phyloP scores from a whole-genome alignment of 1,140 invertebrate genomes.

The Heliconius himera region DNA sequence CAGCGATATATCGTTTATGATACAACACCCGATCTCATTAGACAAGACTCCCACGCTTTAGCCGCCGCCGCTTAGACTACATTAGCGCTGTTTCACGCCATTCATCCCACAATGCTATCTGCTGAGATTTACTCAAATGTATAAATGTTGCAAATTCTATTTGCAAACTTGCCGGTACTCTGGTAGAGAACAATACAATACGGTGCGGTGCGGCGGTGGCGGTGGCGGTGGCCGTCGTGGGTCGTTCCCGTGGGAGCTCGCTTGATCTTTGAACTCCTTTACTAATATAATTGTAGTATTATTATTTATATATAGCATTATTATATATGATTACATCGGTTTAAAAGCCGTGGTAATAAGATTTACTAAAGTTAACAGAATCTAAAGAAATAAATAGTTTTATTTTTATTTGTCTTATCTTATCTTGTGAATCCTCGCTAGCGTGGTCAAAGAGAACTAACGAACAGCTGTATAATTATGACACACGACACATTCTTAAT shows the following conservation, averaged over 20 bases:
- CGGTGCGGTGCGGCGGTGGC: not conserved
- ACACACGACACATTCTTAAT: too few species aligned
- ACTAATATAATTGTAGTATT: not conserved
- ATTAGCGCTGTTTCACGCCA: conserved; percentile 8
- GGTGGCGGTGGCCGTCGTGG: not conserved
- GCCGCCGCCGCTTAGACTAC: not conserved
- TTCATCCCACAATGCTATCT: conserved; percentile 6
- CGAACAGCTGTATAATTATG: too few species aligned
- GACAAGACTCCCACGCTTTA: not conserved
- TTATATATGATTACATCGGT: not conserved
- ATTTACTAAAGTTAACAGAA: not conserved
- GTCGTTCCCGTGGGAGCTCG: conserved; percentile 1
- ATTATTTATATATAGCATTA: not conserved
- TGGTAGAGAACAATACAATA: not conserved
- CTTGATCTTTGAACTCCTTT: conserved; percentile 1
- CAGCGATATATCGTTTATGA: not conserved
- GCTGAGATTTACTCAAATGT: not conserved
- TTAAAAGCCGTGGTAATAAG: not conserved
- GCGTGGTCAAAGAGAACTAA: too few species aligned
- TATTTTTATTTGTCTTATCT: too few species aligned
- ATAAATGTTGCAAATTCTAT: conserved; percentile 1
- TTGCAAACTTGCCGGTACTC: not conserved
- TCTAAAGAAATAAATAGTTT: not conserved
- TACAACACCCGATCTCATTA: not conserved
- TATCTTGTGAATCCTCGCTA: too few species aligned